These are phyloP conservation scores for Antennarius maculatus DNA, from an alignment of 2,797 vertebrate species.

Conservation along the genomic window DNA sequence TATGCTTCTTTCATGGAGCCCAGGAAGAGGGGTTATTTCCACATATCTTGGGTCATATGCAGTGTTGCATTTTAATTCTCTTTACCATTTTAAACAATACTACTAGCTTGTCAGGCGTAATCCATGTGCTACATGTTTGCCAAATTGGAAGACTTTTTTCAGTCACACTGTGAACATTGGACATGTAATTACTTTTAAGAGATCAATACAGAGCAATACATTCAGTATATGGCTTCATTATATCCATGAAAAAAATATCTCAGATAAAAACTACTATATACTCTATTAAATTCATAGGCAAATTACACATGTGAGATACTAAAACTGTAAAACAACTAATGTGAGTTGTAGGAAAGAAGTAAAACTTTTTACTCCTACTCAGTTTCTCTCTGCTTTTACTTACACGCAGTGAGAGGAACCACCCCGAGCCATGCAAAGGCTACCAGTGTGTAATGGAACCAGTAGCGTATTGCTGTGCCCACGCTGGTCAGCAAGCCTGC, in stretches of 20 bases:
- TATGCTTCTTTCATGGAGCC: not conserved
- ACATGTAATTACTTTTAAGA: not conserved
- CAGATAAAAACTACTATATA: not conserved
- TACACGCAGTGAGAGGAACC: constrained; percentile 99
- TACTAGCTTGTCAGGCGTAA: constrained; percentile 6
- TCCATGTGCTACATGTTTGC: not conserved
- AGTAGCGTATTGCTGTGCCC: constrained; percentile 98
- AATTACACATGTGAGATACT: not conserved
- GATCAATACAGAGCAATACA: not conserved
- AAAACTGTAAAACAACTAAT: not conserved
- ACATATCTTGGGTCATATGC: constrained; percentile 1
- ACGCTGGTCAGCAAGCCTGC: constrained; percentile 98
- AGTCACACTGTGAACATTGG: not conserved
- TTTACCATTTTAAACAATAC: constrained; percentile 24
- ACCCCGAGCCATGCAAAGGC: constrained; percentile 99
- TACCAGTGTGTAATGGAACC: constrained; percentile 99
- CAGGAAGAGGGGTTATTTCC: constrained; percentile 1
- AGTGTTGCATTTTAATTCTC: constrained; percentile 13
- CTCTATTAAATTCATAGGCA: no score
- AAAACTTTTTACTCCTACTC: not conserved
- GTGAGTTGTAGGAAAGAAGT: not conserved
- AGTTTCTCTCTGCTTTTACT: constrained; percentile 68
- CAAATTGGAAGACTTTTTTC: not conserved
- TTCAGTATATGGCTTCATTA: not conserved
- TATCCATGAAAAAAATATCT: not conserved